Percentiles rank a stretch among this genome's conserved stretches.
These are phyloP conservation scores for Salticus scenicus DNA, from an alignment of 2,888 invertebrate genomes.

Conservation along the genomic window DNA sequence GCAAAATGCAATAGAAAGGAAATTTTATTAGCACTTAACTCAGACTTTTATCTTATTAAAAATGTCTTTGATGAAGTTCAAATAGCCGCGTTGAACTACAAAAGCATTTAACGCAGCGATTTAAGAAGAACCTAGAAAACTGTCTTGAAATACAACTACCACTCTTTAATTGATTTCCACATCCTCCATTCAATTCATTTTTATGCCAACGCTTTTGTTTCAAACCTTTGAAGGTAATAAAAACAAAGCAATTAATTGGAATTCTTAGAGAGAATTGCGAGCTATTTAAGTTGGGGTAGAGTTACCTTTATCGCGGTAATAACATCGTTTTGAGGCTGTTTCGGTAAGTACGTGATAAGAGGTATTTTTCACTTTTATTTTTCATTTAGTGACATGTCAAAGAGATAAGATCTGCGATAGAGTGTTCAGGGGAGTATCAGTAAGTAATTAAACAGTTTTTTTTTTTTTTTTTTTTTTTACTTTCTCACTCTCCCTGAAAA, in stretches of 20 bases:
- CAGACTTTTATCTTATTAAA: too few relatives aligned
- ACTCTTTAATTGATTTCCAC: background rate
- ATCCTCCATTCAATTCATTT: background rate
- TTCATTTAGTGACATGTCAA: too few relatives aligned
- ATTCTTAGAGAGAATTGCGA: background rate
- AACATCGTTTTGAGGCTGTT: background rate
- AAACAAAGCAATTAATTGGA: conserved; percentile 5
- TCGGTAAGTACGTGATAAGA: too few relatives aligned
- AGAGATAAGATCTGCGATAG: too few relatives aligned
- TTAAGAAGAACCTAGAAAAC: background rate
- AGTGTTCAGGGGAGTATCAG: too few relatives aligned
- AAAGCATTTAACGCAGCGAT: background rate
- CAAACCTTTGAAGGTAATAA: background rate
- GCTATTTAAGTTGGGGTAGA: background rate
- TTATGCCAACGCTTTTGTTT: background rate
- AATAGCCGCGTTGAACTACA: background rate
- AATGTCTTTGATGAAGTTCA: too few relatives aligned
- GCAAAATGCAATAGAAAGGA: too few relatives aligned
- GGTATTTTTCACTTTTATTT: too few relatives aligned
- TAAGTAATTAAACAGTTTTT: too few relatives aligned
- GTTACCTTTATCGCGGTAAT: background rate
- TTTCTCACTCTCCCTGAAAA: too few relatives aligned
- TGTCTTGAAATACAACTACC: background rate
- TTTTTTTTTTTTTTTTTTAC: too few relatives aligned
- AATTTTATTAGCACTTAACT: too few relatives aligned